Percentiles rank a stretch among this genome's conserved stretches.
Conservation (phyloP, 2,797 vertebrate species). For the Anisognathus igniventris region DNA sequence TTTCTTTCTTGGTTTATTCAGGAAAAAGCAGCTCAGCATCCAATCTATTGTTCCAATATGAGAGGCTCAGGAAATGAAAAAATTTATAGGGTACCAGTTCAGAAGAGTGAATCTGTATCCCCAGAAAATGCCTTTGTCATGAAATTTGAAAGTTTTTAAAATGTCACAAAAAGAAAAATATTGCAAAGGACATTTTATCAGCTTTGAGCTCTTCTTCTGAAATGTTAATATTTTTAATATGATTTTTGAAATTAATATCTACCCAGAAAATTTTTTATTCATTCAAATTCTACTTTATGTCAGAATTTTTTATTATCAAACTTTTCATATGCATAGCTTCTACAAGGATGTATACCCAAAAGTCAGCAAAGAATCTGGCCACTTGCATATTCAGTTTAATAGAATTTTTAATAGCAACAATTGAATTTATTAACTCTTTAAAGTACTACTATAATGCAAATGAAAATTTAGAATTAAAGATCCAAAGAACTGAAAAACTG, state of each 20-base stretch:
- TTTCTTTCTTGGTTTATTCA: not conserved
- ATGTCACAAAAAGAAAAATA: not conserved
- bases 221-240: slow-evolving; percentile 5
- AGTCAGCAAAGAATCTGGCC: not conserved
- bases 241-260: not conserved
- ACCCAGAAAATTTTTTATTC: not conserved
- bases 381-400: not conserved
- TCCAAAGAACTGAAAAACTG: not conserved
- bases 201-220: not conserved
- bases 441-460: not conserved
- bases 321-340: not conserved
- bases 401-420: not conserved
- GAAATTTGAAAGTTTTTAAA: not conserved
- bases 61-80: slow-evolving; percentile 40
- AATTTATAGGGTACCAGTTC: not conserved
- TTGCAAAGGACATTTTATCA: not conserved
- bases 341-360: not conserved
- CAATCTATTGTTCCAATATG: slow-evolving; percentile 11
- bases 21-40: not conserved
- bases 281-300: not conserved
- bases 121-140: not conserved
- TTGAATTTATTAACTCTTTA: not conserved
- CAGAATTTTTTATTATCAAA: not conserved
- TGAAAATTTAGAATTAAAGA: not conserved
- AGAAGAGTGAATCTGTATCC: not conserved